Evolutionary conservation across 30 jellyfish, hydroid and myxozoan genomes (phyloP).

Genomic region (Clytia hemisphaerica): DNA sequence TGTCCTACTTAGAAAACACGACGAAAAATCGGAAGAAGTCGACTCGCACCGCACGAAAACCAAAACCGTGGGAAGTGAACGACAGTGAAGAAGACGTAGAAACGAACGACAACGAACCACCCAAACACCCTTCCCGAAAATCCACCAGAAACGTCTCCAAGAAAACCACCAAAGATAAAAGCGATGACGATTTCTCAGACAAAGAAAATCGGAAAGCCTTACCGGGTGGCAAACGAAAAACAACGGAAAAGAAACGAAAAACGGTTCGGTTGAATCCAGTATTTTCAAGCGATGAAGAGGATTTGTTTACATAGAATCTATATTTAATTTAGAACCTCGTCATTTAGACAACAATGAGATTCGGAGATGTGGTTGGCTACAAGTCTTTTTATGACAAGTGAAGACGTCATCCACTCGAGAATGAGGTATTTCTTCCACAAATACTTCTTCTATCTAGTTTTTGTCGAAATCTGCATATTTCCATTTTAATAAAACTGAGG

Average conservation of each 20-base stretch:
- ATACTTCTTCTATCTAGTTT: too few species aligned
- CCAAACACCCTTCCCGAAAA: too few species aligned
- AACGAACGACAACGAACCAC: too few species aligned
- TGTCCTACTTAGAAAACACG: neutral
- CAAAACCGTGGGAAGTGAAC: constrained; percentile 4
- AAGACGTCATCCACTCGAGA: too few species aligned
- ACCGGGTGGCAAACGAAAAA: constrained; percentile 21
- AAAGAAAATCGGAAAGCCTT: constrained; percentile 15
- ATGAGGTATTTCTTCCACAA: too few species aligned
- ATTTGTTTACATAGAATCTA: neutral
- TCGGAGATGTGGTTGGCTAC: neutral
- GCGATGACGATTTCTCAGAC: constrained; percentile 1
- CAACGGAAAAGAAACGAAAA: neutral
- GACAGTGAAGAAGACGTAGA: constrained; percentile 2
- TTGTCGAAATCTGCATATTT: too few species aligned
- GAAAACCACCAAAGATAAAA: too few species aligned
- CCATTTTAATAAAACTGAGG: too few species aligned
- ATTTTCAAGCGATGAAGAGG: constrained; percentile 36
- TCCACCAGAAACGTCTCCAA: too few species aligned
- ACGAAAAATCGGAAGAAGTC: neutral
- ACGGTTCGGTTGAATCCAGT: constrained; percentile 21
- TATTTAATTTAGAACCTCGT: neutral
- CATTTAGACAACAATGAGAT: neutral
- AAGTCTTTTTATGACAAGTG: neutral
- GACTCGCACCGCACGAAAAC: neutral